Conservation (phyloP, 2,113 vertebrate species). For the Notechis scutatus region DNA sequence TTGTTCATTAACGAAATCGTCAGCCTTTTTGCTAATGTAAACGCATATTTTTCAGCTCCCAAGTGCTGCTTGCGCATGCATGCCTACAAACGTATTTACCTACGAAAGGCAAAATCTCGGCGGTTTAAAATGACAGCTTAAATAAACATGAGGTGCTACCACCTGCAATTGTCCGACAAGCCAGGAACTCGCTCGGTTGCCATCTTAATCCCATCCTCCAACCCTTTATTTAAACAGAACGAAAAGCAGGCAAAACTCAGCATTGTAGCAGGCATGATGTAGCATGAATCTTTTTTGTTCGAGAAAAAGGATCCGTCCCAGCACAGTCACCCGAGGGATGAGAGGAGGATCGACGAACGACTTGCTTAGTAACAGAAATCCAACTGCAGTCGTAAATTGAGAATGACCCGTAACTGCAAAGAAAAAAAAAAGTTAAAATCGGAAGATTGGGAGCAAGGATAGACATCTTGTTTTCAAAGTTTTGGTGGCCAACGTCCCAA, state of each 20-base stretch:
- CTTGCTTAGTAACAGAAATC: background rate
- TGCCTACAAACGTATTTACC: background rate
- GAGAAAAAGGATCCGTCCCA: background rate
- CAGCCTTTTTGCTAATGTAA: background rate
- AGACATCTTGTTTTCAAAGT: background rate
- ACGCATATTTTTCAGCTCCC: background rate
- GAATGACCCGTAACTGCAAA: no score
- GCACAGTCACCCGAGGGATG: background rate
- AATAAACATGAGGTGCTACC: background rate
- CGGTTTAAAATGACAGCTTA: conserved; percentile 4
- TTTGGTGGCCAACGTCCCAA: background rate
- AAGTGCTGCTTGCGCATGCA: background rate
- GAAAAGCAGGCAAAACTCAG: background rate
- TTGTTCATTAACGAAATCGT: background rate
- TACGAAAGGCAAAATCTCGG: background rate
- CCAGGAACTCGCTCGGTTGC: background rate
- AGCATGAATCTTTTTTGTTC: background rate
- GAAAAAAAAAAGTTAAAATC: background rate
- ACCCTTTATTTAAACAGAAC: conserved; percentile 8
- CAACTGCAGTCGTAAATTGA: background rate
- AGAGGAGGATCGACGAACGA: background rate
- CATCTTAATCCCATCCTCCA: background rate
- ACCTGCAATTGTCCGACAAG: background rate
- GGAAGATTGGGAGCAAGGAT: background rate
- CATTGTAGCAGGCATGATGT: background rate